These are phyloP conservation scores for Ictalurus punctatus DNA, from an alignment of 2,113 vertebrate species.

Conservation along the genomic window DNA sequence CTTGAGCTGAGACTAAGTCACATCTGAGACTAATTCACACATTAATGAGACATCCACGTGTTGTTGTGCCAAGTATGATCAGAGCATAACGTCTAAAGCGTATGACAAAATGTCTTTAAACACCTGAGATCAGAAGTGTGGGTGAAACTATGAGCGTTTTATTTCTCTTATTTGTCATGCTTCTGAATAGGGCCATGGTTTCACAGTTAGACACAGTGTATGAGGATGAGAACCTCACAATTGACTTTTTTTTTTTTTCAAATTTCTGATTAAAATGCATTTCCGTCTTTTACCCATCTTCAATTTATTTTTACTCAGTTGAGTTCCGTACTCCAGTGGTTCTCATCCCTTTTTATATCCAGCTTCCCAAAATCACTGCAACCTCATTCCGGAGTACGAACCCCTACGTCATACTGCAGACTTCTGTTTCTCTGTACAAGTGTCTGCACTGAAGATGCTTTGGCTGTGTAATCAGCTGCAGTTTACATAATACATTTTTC, in stretches of 20 bases:
- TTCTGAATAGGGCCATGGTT: neutral
- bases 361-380: neutral
- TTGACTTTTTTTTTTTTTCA: neutral
- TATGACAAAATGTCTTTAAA: neutral
- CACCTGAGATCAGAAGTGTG: neutral
- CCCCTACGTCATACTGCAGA: neutral
- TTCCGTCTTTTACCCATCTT: neutral
- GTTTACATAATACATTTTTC: neutral
- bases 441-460: neutral
- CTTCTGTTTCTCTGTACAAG: neutral
- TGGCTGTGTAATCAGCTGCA: neutral
- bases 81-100: neutral
- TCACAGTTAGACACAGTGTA: neutral
- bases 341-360: neutral
- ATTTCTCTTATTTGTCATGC: neutral
- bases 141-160: neutral
- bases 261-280: neutral
- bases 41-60: neutral
- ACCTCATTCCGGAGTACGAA: neutral
- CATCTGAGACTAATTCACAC: neutral
- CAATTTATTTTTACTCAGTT: neutral
- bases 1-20: neutral
- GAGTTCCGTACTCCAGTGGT: neutral
- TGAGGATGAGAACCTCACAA: neutral
- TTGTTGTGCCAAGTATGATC: neutral